Conservation (phyloP, 1,140 invertebrate species). For the Varroa destructor region DNA sequence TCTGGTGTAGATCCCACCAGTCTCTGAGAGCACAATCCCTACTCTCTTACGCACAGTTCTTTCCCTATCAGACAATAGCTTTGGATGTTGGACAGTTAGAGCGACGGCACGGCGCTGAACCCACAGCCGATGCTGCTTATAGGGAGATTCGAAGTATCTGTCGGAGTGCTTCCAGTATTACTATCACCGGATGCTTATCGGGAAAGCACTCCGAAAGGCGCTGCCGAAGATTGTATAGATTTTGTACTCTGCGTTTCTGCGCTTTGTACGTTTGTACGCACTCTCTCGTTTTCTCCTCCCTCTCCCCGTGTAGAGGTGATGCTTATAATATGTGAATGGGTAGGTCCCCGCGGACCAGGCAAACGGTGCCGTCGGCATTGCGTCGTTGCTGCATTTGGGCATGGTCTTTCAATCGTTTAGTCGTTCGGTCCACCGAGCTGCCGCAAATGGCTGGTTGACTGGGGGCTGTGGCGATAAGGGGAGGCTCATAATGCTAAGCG, state of each 20-base stretch:
- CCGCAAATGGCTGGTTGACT: background rate
- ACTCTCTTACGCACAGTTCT: background rate
- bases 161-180: background rate
- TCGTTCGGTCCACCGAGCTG: background rate
- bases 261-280: background rate
- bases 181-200: slow-evolving; percentile 1
- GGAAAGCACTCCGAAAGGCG: slow-evolving; percentile 21
- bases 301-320: too few species aligned
- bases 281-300: too few species aligned
- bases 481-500: too few species aligned
- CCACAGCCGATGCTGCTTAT: background rate
- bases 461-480: too few species aligned
- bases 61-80: background rate
- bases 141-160: background rate
- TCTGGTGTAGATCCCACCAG: too few species aligned
- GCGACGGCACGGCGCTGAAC: background rate
- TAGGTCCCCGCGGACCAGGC: background rate
- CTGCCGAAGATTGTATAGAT: background rate
- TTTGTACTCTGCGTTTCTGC: background rate
- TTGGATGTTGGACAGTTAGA: background rate
- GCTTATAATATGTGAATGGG: slow-evolving; percentile 4
- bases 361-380: background rate
- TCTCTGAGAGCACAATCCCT: background rate
- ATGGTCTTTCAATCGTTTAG: background rate
- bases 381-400: background rate